Evolutionary conservation across 2,888 invertebrate species (phyloP).

Genomic region (Vandiemenella viatica): DNA sequence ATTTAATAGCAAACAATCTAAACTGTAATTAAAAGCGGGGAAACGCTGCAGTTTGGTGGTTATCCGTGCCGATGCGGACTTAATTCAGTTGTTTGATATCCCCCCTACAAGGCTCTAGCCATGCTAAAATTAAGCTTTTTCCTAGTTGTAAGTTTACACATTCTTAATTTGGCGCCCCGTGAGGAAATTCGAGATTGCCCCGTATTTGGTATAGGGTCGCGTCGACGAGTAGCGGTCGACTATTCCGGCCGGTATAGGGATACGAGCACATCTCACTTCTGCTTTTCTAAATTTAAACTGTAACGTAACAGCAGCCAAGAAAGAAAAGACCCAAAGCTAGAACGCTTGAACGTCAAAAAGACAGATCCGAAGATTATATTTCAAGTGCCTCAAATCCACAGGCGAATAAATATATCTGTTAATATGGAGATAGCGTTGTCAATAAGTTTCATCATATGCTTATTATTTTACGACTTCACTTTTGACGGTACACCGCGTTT

Average conservation of each 20-base stretch:
- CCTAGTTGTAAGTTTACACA: constrained; percentile 7
- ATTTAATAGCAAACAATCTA: too few relatives aligned
- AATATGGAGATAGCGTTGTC: too few relatives aligned
- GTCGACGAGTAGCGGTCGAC: constrained; percentile 3
- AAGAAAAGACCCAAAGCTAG: not conserved
- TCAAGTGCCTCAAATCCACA: too few relatives aligned
- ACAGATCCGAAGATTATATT: too few relatives aligned
- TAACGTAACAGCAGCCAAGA: constrained; percentile 4
- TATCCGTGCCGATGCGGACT: too few relatives aligned
- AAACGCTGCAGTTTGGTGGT: too few relatives aligned
- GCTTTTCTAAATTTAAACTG: constrained; percentile 15
- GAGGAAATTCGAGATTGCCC: constrained; percentile 53
- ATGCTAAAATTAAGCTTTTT: constrained; percentile 10
- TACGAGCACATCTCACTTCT: constrained; percentile 5
- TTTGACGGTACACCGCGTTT: not conserved
- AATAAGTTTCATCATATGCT: too few relatives aligned
- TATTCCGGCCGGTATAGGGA: constrained; percentile 4
- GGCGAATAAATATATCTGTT: too few relatives aligned
- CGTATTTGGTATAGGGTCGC: constrained; percentile 38
- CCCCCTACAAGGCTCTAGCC: constrained; percentile 8
- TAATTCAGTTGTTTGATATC: constrained; percentile 1
- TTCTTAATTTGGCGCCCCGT: constrained; percentile 44
- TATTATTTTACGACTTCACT: not conserved
- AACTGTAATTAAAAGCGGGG: too few relatives aligned
- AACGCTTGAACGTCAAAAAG: not conserved